Evolutionary conservation across 2,888 invertebrate genomes (phyloP).

Genomic region (Acronicta leporina): DNA sequence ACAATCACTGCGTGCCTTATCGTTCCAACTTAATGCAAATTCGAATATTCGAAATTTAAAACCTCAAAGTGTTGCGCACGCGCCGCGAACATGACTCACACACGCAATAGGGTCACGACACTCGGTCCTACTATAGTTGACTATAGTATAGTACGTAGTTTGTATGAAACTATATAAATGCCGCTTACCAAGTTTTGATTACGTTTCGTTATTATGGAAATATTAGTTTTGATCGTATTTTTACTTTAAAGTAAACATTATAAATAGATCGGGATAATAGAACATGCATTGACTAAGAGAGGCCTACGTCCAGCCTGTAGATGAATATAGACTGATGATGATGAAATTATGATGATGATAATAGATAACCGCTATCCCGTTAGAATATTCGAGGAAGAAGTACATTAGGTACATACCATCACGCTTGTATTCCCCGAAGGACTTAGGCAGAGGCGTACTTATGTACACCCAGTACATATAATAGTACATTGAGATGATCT

Average conservation of each 20-base stretch:
- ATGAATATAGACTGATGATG: no score
- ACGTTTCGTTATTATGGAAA: constrained; percentile 65
- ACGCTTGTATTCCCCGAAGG: no score
- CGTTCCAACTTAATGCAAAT: constrained; percentile 71
- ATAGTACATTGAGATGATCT: no score
- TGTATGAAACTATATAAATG: constrained; percentile 67
- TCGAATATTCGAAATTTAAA: constrained; percentile 83
- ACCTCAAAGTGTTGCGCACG: constrained; percentile 82
- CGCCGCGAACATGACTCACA: constrained; percentile 84
- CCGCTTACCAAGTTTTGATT: constrained; percentile 82
- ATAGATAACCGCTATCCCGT: no score
- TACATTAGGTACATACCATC: no score
- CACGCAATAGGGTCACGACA: constrained; percentile 87
- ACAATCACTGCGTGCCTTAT: constrained; percentile 72
- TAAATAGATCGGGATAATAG: no score
- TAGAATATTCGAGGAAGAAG: no score
- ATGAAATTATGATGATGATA: no score
- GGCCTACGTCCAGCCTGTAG: no score
- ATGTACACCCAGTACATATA: no score
- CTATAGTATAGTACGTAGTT: constrained; percentile 63
- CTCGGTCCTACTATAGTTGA: constrained; percentile 64
- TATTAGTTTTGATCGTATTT: constrained; percentile 65
- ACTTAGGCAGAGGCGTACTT: no score
- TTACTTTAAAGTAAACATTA: neutral
- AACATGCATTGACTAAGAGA: no score